A percentile compares a stretch with the other conserved stretches of the same genome.
Conservation (phyloP, 1,140 invertebrate species). For the Drosophila kikkawai region DNA sequence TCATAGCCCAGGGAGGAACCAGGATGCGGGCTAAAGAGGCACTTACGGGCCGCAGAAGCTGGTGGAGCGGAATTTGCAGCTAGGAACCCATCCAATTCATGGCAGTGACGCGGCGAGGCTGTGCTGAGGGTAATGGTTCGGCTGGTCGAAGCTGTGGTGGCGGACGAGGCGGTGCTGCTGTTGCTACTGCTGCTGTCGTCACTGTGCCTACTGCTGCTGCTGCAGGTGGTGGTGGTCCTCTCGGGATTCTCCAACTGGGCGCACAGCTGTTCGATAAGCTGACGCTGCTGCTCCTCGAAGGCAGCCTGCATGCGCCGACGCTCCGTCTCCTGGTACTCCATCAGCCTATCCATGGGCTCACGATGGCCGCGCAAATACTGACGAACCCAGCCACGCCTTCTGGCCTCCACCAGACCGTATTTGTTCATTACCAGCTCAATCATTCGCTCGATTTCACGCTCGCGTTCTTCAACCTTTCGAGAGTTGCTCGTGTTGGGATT, state of each 20-base stretch:
- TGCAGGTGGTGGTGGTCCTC: conserved; percentile 20
- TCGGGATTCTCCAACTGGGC: conserved; percentile 41
- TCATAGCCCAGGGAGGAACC: conserved; percentile 11
- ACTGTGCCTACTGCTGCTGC: conserved; percentile 35
- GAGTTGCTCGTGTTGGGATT: conserved; percentile 8
- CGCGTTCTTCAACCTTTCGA: conserved; percentile 6
- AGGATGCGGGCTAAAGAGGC: conserved; percentile 42
- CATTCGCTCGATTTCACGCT: conserved; percentile 53
- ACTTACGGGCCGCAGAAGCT: conserved; percentile 40
- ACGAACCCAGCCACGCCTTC: conserved; percentile 41
- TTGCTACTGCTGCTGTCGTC: conserved; percentile 54
- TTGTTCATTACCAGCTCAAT: conserved; percentile 52
- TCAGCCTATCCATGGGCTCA: conserved; percentile 83
- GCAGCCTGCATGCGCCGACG: conserved; percentile 64
- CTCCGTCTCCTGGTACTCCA: conserved; percentile 79
- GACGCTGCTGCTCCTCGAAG: conserved; percentile 72
- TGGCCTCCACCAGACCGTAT: conserved; percentile 25
- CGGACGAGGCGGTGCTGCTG: neutral
- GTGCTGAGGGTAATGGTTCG: neutral
- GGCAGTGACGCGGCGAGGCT: conserved; percentile 11
- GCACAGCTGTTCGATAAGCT: conserved; percentile 75
- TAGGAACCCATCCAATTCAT: conserved; percentile 5
- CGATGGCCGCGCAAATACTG: conserved; percentile 78
- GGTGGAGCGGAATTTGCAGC: neutral
- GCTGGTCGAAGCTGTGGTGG: conserved; percentile 1